A percentile compares a stretch with the other conserved stretches of the same genome.
These are phyloP conservation scores for Cheilinus undulatus DNA, from an alignment of 2,113 vertebrate genomes.

Conservation along the genomic window DNA sequence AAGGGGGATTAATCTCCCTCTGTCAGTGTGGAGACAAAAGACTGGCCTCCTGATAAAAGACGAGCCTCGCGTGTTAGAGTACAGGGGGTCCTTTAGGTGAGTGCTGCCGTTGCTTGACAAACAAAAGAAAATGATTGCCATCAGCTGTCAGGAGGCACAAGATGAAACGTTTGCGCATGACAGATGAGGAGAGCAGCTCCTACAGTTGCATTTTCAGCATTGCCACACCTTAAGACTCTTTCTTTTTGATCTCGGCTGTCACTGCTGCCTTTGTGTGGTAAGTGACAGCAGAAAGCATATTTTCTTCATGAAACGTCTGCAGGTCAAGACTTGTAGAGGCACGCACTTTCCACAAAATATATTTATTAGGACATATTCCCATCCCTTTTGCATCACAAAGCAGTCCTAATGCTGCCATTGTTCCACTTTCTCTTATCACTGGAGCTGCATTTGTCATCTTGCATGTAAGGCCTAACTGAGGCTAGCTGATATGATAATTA, in stretches of 20 bases:
- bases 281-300: slow-evolving; percentile 31
- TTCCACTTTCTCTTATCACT: slow-evolving; percentile 60
- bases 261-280: slow-evolving; percentile 28
- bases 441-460: slow-evolving; percentile 50
- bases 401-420: slow-evolving; percentile 61
- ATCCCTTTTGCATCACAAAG: slow-evolving; percentile 55
- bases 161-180: slow-evolving; percentile 54
- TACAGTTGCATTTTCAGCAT: slow-evolving; percentile 21
- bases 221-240: slow-evolving; percentile 45
- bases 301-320: slow-evolving; percentile 1
- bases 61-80: slow-evolving; percentile 54
- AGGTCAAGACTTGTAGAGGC: not conserved
- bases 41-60: slow-evolving; percentile 38
- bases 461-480: slow-evolving; percentile 54
- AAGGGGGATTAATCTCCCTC: slow-evolving; percentile 34
- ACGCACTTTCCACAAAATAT: not conserved
- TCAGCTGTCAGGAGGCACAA: slow-evolving; percentile 67
- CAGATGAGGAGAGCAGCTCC: slow-evolving; percentile 35
- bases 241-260: slow-evolving; percentile 58
- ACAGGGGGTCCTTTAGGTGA: slow-evolving; percentile 36
- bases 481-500: slow-evolving; percentile 78
- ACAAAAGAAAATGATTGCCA: slow-evolving; percentile 57
- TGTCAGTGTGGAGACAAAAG: slow-evolving; percentile 49
- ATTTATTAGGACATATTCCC: slow-evolving; percentile 4
- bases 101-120: slow-evolving; percentile 57